Evolutionary conservation across 2,113 vertebrate species (phyloP), one percentile per base, ranked within the genome.

Genomic region (Notarius quadriscutis): DNA sequence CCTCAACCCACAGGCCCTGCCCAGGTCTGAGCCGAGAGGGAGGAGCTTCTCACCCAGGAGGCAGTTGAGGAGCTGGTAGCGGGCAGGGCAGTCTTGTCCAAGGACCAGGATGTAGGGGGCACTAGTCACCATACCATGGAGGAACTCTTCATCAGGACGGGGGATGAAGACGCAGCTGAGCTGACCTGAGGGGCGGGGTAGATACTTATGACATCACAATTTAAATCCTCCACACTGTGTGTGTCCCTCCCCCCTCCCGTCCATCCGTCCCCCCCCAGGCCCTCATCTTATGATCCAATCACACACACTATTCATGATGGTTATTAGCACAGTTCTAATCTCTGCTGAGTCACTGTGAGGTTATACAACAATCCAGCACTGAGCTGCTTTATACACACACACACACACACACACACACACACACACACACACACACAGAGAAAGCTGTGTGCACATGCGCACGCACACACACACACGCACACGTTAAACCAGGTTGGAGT

Each of bases 51-150:
- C 96, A 14, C 97, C 98, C 92, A 99, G 89, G 1, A 99, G 95
- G 58, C 95, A 93, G 94, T 99, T 99, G 48, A 99, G 94, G 34
- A 99, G 94, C 91, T 94, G 96, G 91, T 97, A 96, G 81, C 97
- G 97, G 90, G 96, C 96, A 1, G 92, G 89, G 58, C 97, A 99
- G 91, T 96, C 96, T 96, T 99, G 97, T 83, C 98, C 98, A 20
- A 99, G 96, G 22, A 99, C 93, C 72, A 99, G 89, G 82, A 99
- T 95, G 93, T 96, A 99, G 0, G 98, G 98, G 50, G 93, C 91
- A 90, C 96, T 96, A 62, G 95, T 95, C 85, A 98, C 96, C 0
- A 93, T 96, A 89, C 95, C 93, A 85, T 97, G 96, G 20, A 99
- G 96, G 87, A 96, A 96, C 92, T 98, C 97, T 92, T 99, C 98